Conservation (phyloP, 2,888 invertebrate genomes). For the Ctena decussata region DNA sequence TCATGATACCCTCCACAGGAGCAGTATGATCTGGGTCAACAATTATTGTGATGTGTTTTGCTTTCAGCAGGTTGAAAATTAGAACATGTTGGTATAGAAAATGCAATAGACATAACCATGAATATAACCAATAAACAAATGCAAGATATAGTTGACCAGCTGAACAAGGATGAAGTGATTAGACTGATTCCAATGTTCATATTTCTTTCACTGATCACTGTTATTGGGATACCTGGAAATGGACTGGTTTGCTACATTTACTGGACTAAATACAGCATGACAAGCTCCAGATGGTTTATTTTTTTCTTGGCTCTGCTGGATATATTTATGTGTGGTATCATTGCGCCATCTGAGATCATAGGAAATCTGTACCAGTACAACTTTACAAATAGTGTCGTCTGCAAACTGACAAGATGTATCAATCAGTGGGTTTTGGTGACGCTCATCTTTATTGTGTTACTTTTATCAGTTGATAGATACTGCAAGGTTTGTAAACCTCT, state of each 20-base stretch:
- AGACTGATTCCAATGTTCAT: slow-evolving; percentile 58
- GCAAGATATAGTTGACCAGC: slow-evolving; percentile 6
- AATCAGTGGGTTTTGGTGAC: slow-evolving; percentile 57
- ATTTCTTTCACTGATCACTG: slow-evolving; percentile 46
- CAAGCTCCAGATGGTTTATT: slow-evolving; percentile 70
- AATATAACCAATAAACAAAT: no score
- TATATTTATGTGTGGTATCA: slow-evolving; percentile 56
- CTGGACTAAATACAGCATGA: slow-evolving; percentile 50
- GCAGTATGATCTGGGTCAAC: no score
- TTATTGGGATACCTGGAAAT: slow-evolving; percentile 65
- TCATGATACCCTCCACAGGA: no score
- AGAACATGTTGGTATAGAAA: no score
- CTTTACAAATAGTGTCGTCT: slow-evolving; percentile 47
- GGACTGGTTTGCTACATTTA: slow-evolving; percentile 69
- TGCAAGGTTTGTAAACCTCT: slow-evolving; percentile 74
- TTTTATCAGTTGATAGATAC: no score
- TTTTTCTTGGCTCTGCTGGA: slow-evolving; percentile 66
- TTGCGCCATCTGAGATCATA: slow-evolving; percentile 63
- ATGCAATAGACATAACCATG: no score
- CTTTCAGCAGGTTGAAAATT: no score
- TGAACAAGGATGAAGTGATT: slow-evolving; percentile 57
- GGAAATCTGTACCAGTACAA: slow-evolving; percentile 61
- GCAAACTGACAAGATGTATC: slow-evolving; percentile 53
- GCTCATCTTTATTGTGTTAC: slow-evolving; percentile 54
- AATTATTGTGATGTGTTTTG: no score